phyloP scores from a whole-genome alignment of 1,140 invertebrate genomes.

The Drosophila trapezifrons region DNA sequence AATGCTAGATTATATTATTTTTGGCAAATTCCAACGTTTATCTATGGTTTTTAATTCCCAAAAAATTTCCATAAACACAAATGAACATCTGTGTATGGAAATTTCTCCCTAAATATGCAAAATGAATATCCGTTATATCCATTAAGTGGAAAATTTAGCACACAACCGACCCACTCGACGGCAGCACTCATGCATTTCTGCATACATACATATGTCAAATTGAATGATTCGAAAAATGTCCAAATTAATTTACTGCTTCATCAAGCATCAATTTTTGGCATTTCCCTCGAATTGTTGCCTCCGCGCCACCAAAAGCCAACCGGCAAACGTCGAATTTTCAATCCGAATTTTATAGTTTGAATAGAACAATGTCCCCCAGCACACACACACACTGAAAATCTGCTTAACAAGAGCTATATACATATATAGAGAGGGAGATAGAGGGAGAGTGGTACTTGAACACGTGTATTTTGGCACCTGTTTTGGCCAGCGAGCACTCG shows the following conservation, averaged over 20 bases:
- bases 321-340: slow-evolving; percentile 17
- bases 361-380: slow-evolving; percentile 27
- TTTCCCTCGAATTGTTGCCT: slow-evolving; percentile 36
- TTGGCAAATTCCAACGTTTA: background rate
- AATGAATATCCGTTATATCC: slow-evolving; percentile 25
- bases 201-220: slow-evolving; percentile 26
- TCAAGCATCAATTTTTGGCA: slow-evolving; percentile 50
- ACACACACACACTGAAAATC: slow-evolving; percentile 17
- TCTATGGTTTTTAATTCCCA: background rate
- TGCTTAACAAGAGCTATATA: slow-evolving; percentile 26
- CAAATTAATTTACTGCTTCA: slow-evolving; percentile 56
- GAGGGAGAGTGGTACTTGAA: slow-evolving; percentile 11
- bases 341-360: slow-evolving; percentile 40
- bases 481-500: slow-evolving; percentile 25
- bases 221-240: slow-evolving; percentile 48
- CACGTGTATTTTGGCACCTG: slow-evolving; percentile 46
- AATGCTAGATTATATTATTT: background rate
- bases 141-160: slow-evolving; percentile 23
- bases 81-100: slow-evolving; percentile 16
- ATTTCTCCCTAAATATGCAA: slow-evolving; percentile 30
- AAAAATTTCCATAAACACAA: background rate
- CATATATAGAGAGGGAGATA: slow-evolving; percentile 4
- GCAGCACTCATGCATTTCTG: slow-evolving; percentile 6
- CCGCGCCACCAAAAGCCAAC: slow-evolving; percentile 25
- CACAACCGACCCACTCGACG: background rate